These are phyloP conservation scores for Drosophila algonquin DNA, from an alignment of 2,888 invertebrate genomes.

Conservation along the genomic window DNA sequence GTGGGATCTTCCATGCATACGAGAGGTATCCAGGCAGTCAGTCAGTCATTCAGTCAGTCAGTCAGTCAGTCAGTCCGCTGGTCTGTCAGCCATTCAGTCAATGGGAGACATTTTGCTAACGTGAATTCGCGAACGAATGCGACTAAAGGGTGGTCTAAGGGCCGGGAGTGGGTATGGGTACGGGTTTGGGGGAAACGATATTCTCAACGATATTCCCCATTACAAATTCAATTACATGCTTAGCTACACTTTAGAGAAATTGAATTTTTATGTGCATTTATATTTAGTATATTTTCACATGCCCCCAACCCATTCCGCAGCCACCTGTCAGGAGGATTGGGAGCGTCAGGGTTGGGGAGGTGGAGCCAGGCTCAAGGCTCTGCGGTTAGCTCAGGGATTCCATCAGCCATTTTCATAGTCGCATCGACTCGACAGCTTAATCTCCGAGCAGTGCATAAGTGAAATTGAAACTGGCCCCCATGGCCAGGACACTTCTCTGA, in stretches of 20 bases:
- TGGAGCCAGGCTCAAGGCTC: conserved; percentile 8
- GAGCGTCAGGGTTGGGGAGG: not conserved
- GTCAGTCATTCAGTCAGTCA: conserved; percentile 15
- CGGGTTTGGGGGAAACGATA: conserved; percentile 2
- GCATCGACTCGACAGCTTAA: conserved; percentile 50
- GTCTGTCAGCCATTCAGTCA: conserved; percentile 55
- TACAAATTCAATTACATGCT: conserved; percentile 83
- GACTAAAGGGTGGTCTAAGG: conserved; percentile 23
- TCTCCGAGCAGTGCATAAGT: conserved; percentile 41
- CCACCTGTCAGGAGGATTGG: conserved; percentile 3
- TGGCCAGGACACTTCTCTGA: conserved; percentile 1
- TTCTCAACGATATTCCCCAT: conserved; percentile 76
- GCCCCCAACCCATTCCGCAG: conserved; percentile 28
- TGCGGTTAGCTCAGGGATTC: conserved; percentile 41
- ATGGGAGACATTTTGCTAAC: conserved; percentile 53
- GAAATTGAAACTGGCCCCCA: conserved; percentile 39
- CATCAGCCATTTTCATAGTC: conserved; percentile 66
- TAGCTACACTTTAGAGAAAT: conserved; percentile 81
- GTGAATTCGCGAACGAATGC: conserved; percentile 71
- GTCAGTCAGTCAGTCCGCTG: conserved; percentile 41
- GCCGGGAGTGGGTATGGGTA: not conserved
- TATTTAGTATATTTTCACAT: conserved; percentile 72
- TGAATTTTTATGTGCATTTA: conserved; percentile 79
- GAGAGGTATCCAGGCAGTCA: conserved; percentile 28
- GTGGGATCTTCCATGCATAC: conserved; percentile 50